Conservation (phyloP, 1,140 invertebrate genomes). For the Drosophila malerkotliana region DNA sequence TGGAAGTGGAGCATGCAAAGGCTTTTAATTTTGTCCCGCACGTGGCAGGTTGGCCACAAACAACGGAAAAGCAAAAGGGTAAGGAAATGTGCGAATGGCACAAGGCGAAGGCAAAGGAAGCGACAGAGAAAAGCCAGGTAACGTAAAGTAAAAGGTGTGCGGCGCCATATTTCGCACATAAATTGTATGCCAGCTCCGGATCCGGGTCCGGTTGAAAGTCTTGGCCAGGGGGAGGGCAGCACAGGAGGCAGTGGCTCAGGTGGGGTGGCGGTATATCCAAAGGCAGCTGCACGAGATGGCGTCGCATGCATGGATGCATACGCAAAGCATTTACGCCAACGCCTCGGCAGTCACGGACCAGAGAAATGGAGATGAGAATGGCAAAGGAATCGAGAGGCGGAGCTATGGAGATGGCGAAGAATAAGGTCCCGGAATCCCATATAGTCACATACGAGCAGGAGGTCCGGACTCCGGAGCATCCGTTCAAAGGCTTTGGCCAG, state of each 20-base stretch:
- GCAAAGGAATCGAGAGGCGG: conserved; percentile 2
- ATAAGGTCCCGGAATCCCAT: conserved; percentile 1
- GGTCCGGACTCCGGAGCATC: conserved; percentile 6
- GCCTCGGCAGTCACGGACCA: conserved; percentile 39
- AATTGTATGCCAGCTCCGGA: conserved; percentile 66
- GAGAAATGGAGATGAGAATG: conserved; percentile 3
- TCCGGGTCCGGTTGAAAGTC: conserved; percentile 20
- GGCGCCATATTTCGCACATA: conserved; percentile 79
- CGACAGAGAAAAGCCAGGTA: conserved; percentile 41
- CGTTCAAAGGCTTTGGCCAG: conserved; percentile 26
- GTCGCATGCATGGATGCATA: conserved; percentile 77
- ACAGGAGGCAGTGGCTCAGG: neutral
- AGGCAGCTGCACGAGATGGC: conserved; percentile 59
- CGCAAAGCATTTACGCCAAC: conserved; percentile 74
- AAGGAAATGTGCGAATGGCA: conserved; percentile 27
- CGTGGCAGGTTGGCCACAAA: conserved; percentile 37
- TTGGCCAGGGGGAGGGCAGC: conserved; percentile 2
- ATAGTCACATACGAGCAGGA: conserved; percentile 9
- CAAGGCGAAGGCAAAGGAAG: conserved; percentile 22
- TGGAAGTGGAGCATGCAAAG: conserved; percentile 44
- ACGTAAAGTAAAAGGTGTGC: conserved; percentile 58
- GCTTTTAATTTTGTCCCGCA: conserved; percentile 53
- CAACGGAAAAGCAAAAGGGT: conserved; percentile 14
- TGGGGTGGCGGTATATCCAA: neutral
- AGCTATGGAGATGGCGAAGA: neutral